Base-by-base conservation (phyloP, 2,888 invertebrate species). In the Lasioglossum lativentre region DNA sequence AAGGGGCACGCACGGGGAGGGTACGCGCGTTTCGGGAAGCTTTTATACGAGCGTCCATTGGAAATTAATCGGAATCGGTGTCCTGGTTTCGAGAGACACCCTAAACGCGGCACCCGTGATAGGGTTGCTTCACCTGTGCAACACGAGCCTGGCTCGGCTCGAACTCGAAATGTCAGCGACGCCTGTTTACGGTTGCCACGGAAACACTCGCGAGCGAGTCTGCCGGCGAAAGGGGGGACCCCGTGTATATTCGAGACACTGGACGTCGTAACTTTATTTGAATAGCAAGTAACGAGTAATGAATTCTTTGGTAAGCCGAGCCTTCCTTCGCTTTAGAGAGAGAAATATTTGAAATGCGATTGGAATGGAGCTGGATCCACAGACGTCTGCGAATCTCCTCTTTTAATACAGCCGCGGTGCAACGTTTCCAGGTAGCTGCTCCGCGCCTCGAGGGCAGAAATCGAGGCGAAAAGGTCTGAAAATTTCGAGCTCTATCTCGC, bases 161-260 rank as follows among this genome's bases (percentile, higher is more conserved):
- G 52, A 4, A n/a, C 23, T 52, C 78, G 75, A 86, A 86, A 84
- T 82, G 82, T 83, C 75, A 73, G 81, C 78, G 78, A 74, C 78
- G 80, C 80, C 88, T 86, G 85, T 87, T 87, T 82, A 79, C 66
- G 87, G 90, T 90, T 90, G 78, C 90, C 89, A 89, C 63, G 90
- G 90, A 82, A 88, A 90, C 90, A 80, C 83, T 78, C 88, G 82
- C 77, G 87, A 71, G 74, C 81, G 74, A 70, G 82, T 45, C 70
- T 75, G 75, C 73, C 72, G 78, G 81, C 71, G 77, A 42, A 72
- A 71, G 81, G 85, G 81, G 85, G 88, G 86, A 73, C 34, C 34
- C 78, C 75, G 73, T 83, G 80, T 63, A 78, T 71, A 78, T 75
- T 73, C 84, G 68, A n/a, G n/a, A n/a, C 38, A 12, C 38, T 68